These are phyloP conservation scores for Acromyrmex charruanus DNA, from an alignment of 1,140 invertebrate genomes.

Conservation along the genomic window DNA sequence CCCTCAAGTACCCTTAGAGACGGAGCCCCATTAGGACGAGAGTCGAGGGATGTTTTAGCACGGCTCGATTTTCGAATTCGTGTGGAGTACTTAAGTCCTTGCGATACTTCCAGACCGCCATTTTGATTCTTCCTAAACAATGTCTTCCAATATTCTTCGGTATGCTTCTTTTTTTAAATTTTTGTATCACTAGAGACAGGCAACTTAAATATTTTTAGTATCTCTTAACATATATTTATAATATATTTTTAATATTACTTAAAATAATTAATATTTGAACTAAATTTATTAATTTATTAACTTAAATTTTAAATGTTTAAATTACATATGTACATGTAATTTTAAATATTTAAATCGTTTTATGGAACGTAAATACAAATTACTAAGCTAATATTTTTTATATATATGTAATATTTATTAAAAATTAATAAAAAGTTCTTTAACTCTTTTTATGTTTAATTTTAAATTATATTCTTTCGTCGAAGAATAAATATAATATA, in stretches of 20 bases:
- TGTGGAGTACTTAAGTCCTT: slow-evolving; percentile 36
- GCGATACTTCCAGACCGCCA: slow-evolving; percentile 16
- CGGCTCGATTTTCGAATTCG: slow-evolving; percentile 81
- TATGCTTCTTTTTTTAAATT: neutral
- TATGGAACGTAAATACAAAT: neutral
- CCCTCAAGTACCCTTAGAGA: slow-evolving; percentile 84
- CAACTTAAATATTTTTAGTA: neutral
- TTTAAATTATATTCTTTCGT: neutral
- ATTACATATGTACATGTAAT: neutral
- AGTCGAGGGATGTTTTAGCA: slow-evolving; percentile 81
- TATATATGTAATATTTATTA: neutral
- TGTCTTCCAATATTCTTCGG: neutral
- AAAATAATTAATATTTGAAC: neutral
- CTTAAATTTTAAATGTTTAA: neutral
- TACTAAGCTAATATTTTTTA: neutral
- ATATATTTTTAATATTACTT: neutral
- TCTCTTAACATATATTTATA: neutral
- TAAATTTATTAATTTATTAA: neutral
- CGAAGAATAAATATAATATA: neutral
- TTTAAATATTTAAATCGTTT: neutral
- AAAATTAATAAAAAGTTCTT: neutral
- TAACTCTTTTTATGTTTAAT: neutral
- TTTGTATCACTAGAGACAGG: too few relatives aligned
- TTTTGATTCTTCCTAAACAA: slow-evolving; percentile 26
- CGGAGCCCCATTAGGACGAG: slow-evolving; percentile 85